phyloP scores from a whole-genome alignment of 2,888 invertebrate species.

The Formica aserva region DNA sequence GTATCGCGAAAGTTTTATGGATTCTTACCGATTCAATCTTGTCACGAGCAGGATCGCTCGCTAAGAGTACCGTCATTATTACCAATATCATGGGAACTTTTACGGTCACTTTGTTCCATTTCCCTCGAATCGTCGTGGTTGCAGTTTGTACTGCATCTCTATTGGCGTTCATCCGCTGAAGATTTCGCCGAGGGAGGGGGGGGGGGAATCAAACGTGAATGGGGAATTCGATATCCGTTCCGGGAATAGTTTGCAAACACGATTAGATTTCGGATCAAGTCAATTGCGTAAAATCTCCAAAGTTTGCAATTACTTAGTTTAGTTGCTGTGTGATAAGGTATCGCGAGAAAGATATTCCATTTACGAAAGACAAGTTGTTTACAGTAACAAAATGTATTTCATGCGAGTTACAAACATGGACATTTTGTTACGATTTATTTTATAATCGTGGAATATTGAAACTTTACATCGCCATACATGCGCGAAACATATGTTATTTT shows the following conservation, averaged over 20 bases:
- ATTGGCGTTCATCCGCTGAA: slow-evolving; percentile 55
- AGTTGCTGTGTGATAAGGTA: neutral
- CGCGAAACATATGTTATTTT: neutral
- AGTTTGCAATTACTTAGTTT: neutral
- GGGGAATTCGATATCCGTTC: slow-evolving; percentile 58
- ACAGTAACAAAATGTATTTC: neutral
- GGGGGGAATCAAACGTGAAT: slow-evolving; percentile 65
- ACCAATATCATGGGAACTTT: slow-evolving; percentile 79
- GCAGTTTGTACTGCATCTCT: slow-evolving; percentile 59
- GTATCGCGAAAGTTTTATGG: slow-evolving; percentile 47
- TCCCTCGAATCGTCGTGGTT: slow-evolving; percentile 63
- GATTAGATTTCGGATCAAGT: slow-evolving; percentile 1
- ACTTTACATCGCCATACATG: neutral
- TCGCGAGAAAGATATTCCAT: neutral
- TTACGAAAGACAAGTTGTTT: neutral
- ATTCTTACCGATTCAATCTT: slow-evolving; percentile 74
- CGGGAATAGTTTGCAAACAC: slow-evolving; percentile 33
- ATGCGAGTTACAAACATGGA: neutral
- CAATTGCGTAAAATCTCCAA: slow-evolving; percentile 13
- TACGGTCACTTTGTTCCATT: slow-evolving; percentile 78
- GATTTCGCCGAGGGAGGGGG: slow-evolving; percentile 58
- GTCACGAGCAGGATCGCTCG: slow-evolving; percentile 56
- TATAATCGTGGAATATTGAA: neutral
- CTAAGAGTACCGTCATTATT: slow-evolving; percentile 76
- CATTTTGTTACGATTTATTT: neutral